Percentiles rank a stretch among this genome's conserved stretches.
These are phyloP conservation scores for Sinopyrophorus schimmeli DNA, from an alignment of 2,888 invertebrate species.

Conservation along the genomic window DNA sequence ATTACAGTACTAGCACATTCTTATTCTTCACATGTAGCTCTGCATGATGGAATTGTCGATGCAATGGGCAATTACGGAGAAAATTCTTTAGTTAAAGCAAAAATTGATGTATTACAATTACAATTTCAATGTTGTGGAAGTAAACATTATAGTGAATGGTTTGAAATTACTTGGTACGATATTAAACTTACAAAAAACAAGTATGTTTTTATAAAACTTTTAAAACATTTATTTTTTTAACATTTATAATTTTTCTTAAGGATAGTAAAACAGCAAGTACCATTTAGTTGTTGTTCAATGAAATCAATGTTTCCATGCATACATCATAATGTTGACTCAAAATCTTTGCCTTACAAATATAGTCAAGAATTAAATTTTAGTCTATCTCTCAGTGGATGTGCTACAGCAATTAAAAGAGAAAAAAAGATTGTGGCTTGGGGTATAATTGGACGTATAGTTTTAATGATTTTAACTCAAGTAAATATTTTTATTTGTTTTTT, in stretches of 20 bases:
- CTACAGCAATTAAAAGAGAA: conserved; percentile 42
- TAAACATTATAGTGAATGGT: conserved; percentile 65
- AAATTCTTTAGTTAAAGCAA: conserved; percentile 60
- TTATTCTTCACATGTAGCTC: conserved; percentile 39
- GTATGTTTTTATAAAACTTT: conserved; percentile 17
- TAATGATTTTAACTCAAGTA: conserved; percentile 44
- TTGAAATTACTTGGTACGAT: conserved; percentile 62
- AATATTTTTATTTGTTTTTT: neutral
- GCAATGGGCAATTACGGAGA: conserved; percentile 63
- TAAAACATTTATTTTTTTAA: neutral
- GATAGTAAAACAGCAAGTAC: conserved; percentile 61
- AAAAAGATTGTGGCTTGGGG: conserved; percentile 47
- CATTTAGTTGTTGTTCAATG: conserved; percentile 67
- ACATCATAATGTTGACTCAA: conserved; percentile 61
- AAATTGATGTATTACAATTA: conserved; percentile 64
- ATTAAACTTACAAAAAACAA: conserved; percentile 51
- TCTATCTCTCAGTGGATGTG: conserved; percentile 51
- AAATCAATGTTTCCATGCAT: conserved; percentile 61
- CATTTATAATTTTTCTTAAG: neutral
- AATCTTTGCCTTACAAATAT: conserved; percentile 61
- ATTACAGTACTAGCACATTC: conserved; percentile 41
- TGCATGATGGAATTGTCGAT: conserved; percentile 60
- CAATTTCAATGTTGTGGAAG: conserved; percentile 67
- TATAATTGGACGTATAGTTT: conserved; percentile 45
- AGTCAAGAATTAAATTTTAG: conserved; percentile 55